Base-by-base conservation (phyloP, 2,888 invertebrate species). In the Arenicola marina region DNA sequence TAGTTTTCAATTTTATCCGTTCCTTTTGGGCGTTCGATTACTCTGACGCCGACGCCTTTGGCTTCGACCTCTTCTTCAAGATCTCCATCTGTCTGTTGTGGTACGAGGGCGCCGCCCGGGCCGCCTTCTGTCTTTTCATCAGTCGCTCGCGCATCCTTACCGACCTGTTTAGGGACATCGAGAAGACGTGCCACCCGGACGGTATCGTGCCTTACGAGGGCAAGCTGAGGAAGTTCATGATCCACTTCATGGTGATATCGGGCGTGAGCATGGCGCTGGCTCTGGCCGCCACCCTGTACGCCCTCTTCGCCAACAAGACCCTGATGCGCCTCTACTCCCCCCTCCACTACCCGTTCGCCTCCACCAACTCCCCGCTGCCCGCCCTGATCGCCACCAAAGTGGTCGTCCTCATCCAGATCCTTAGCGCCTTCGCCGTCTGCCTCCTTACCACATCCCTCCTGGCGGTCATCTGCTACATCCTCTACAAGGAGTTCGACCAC, bases 401-500 rank as follows among this genome's bases (percentile, higher is more conserved):
- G 29, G 44, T 65, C 29, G 26, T 63, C 24, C 58, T 67, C 2
- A 38, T 65, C 29, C 28, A 63, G 38, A 34, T 56, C 2, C 46
- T 56, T 31, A 3, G 45, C 48, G 48, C 28, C 56, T 55, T 28
- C 4, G 43, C 29, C 7, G 56, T 46, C 15, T 28, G 11, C 4
- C 31, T 53, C 4, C 53, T 53, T 7, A 53, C 11, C 4, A 24
- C 24, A 4, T 53, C 53, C 7, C 15, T 53, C 31, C 11, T 53
- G 4, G 29, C 33, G 4, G 53, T 53, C 31, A 11, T 53, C 7
- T 65, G 67, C 28, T 65, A 67, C 38, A 51, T 67, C 0, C 56
- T 69, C n/a, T 69, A 67, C 65, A 67, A 65, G 59, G 69, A 69
- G 56, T 69, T 67, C 44, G 67, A 65, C 44, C 64, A 66, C 58